These are phyloP conservation scores for Huso huso DNA, from an alignment of 2,797 vertebrate genomes.

Conservation along the genomic window DNA sequence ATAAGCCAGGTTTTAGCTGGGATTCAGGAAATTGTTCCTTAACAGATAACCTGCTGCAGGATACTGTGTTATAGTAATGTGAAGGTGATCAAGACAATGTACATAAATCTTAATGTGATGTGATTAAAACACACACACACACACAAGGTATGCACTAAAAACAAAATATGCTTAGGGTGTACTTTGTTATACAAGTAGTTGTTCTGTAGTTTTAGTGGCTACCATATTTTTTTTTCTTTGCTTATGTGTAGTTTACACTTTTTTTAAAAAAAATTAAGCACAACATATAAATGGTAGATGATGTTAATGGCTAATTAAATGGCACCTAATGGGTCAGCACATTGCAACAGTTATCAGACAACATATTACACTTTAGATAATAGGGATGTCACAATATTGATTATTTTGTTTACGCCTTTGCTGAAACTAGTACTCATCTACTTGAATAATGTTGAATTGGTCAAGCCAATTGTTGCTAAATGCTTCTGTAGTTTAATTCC, in stretches of 20 bases:
- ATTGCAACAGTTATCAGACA: conserved; percentile 46
- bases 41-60: neutral
- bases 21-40: conserved; percentile 11
- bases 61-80: neutral
- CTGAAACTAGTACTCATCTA: too few species aligned
- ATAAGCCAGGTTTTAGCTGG: conserved; percentile 6
- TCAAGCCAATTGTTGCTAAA: conserved; percentile 32
- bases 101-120: neutral
- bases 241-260: too few species aligned
- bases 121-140: neutral
- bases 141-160: neutral
- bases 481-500: conserved; percentile 13
- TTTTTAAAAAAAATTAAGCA: conserved; percentile 25
- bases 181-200: neutral
- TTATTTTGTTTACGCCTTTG: conserved; percentile 8
- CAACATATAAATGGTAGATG: conserved; percentile 35
- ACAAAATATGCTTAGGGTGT: neutral
- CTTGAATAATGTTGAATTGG: too few species aligned
- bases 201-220: too few species aligned
- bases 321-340: conserved; percentile 46
- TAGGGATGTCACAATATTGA: conserved; percentile 31
- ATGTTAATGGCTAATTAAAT: conserved; percentile 29
- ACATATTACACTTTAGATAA: conserved; percentile 40
- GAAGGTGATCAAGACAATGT: conserved; percentile 3
- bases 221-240: too few species aligned